These are phyloP conservation scores for Orthosia gracilis DNA, from an alignment of 2,888 invertebrate genomes.

Conservation along the genomic window DNA sequence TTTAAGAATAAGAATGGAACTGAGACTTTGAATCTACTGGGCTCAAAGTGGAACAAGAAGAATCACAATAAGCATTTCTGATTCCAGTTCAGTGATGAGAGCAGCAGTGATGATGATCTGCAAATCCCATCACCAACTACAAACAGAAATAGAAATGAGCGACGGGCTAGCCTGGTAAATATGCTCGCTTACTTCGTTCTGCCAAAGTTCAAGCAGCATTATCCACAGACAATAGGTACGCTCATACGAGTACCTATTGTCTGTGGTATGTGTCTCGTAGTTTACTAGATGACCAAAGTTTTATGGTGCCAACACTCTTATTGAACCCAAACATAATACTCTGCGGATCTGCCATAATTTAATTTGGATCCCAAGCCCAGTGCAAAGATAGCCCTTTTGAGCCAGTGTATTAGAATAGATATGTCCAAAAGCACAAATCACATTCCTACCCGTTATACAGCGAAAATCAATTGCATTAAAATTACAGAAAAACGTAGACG, in stretches of 20 bases:
- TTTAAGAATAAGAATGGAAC: no score
- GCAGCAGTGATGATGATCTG: conserved; percentile 48
- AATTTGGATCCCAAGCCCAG: neutral
- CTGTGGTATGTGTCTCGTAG: no score
- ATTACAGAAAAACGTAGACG: conserved; percentile 51
- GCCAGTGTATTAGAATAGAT: neutral
- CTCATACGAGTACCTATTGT: no score
- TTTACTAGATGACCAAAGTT: neutral
- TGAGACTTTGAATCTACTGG: no score
- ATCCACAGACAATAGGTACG: no score
- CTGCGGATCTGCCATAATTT: neutral
- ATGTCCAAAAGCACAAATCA: neutral
- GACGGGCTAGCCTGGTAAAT: conserved; percentile 36
- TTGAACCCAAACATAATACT: neutral
- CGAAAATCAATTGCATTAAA: neutral
- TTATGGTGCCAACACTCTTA: neutral
- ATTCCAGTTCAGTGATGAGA: conserved; percentile 63
- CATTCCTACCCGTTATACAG: neutral
- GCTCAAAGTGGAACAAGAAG: neutral
- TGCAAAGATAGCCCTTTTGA: neutral
- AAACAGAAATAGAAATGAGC: conserved; percentile 34
- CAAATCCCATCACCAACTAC: conserved; percentile 48
- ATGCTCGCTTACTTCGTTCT: neutral
- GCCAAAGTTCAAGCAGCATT: neutral
- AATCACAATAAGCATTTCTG: neutral